Conservation (phyloP, 2,113 vertebrate species). For the Orientallactaga bullata region DNA sequence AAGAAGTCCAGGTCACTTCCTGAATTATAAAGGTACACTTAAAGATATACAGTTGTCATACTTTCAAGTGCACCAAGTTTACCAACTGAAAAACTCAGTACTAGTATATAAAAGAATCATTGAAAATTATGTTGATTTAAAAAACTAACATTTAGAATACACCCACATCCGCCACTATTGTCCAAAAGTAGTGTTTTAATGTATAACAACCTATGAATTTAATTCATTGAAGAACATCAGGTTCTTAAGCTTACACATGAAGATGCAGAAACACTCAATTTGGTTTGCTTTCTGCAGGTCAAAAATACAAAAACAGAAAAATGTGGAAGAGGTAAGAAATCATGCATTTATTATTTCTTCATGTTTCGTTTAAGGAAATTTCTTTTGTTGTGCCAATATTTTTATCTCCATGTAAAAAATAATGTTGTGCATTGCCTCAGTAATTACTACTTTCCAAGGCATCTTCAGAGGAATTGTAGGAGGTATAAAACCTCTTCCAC, state of each 20-base stretch:
- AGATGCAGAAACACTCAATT: conserved; percentile 28
- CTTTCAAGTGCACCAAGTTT: not conserved
- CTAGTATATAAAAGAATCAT: conserved; percentile 2
- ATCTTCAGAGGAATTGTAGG: not conserved
- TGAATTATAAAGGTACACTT: not conserved
- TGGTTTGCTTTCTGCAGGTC: not conserved
- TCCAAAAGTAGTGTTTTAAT: conserved; percentile 31
- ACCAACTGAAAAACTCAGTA: not conserved
- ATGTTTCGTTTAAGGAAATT: not conserved
- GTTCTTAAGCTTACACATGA: conserved; percentile 19
- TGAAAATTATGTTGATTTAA: conserved; percentile 27
- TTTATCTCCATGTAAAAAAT: conserved; percentile 41
- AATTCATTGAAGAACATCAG: not conserved
- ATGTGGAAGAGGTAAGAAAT: not conserved
- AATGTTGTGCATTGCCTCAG: conserved; percentile 19
- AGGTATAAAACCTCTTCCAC: not conserved
- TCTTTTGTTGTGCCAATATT: not conserved
- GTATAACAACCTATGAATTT: not conserved
- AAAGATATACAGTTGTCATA: not conserved
- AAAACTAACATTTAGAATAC: conserved; percentile 53
- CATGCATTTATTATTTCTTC: conserved; percentile 47
- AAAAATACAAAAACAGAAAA: conserved; percentile 19
- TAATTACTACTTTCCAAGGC: not conserved
- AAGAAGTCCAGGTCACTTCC: not conserved
- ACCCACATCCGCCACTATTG: not conserved